These are phyloP conservation scores for Bombyx mandarina DNA, from an alignment of 1,140 invertebrate genomes.

Conservation along the genomic window DNA sequence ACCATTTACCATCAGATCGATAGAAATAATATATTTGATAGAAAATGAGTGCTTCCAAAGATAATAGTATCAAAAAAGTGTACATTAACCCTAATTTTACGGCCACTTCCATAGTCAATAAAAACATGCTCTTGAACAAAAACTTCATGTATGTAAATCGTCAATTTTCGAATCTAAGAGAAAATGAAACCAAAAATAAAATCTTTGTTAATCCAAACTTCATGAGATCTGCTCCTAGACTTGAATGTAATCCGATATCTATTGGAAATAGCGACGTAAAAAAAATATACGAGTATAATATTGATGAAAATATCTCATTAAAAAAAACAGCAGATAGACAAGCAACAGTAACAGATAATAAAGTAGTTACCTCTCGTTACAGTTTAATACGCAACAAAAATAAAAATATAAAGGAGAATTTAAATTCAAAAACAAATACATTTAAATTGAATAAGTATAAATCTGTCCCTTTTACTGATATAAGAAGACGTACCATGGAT, in stretches of 20 bases:
- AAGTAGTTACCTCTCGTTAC: constrained; percentile 28
- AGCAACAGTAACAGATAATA: not conserved
- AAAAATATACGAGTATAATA: not conserved
- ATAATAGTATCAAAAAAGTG: constrained; percentile 34
- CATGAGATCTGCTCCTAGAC: constrained; percentile 13
- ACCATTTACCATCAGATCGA: constrained; percentile 20
- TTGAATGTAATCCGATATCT: no score
- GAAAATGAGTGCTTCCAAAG: constrained; percentile 4
- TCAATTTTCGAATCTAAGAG: constrained; percentile 23
- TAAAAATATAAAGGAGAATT: constrained; percentile 3
- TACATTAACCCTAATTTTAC: constrained; percentile 58
- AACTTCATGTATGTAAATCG: constrained; percentile 31
- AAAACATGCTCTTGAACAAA: no score
- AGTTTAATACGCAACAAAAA: constrained; percentile 27
- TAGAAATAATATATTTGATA: constrained; percentile 9
- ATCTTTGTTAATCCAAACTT: constrained; percentile 60
- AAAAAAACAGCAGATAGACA: no score
- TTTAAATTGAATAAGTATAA: constrained; percentile 55
- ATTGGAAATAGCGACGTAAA: no score
- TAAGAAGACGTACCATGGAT: constrained; percentile 14
- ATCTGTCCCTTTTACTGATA: constrained; percentile 27
- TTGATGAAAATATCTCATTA: not conserved
- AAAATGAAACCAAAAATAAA: constrained; percentile 15
- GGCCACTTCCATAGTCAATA: no score
- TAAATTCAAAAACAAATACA: constrained; percentile 20